A percentile compares a stretch with the other conserved stretches of the same genome.
phyloP scores from a whole-genome alignment of 2,888 invertebrate genomes.

The Drosophila multiciliata region DNA sequence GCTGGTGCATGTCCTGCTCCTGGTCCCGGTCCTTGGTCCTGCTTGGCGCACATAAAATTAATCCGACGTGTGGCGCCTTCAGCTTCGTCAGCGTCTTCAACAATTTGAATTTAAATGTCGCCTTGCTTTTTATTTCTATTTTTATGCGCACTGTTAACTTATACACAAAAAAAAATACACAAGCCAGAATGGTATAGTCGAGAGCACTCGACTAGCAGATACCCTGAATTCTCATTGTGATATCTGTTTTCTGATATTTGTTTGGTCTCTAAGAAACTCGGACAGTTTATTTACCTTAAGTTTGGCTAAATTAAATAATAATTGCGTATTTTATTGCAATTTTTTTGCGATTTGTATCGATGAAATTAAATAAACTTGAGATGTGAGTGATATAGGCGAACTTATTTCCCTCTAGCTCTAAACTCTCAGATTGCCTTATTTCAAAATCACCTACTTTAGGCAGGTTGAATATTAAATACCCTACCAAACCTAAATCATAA shows the following conservation, averaged over 20 bases:
- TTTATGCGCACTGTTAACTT: constrained; percentile 66
- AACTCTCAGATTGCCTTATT: background rate
- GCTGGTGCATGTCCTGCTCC: constrained; percentile 7
- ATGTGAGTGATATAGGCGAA: background rate
- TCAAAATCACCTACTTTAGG: background rate
- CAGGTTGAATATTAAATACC: background rate
- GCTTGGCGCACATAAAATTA: constrained; percentile 79
- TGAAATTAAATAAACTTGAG: too few relatives aligned
- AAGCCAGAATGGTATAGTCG: background rate
- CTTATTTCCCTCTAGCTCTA: background rate
- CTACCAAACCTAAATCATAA: background rate
- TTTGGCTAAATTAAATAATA: background rate
- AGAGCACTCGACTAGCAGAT: background rate
- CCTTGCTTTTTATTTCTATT: constrained; percentile 54
- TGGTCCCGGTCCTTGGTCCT: constrained; percentile 38
- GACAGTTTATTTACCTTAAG: background rate
- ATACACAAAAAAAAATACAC: constrained; percentile 48
- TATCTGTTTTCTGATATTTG: background rate
- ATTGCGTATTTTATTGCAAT: background rate
- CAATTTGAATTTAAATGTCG: constrained; percentile 81
- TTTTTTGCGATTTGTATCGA: too few relatives aligned
- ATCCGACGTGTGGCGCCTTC: constrained; percentile 83
- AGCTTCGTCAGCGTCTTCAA: constrained; percentile 75
- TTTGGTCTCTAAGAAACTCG: background rate
- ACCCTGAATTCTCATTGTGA: background rate